Percentiles rank a stretch among this genome's conserved stretches.
Evolutionary conservation across 2,888 invertebrate species (phyloP).

Genomic region (Xylota sylvarum): DNA sequence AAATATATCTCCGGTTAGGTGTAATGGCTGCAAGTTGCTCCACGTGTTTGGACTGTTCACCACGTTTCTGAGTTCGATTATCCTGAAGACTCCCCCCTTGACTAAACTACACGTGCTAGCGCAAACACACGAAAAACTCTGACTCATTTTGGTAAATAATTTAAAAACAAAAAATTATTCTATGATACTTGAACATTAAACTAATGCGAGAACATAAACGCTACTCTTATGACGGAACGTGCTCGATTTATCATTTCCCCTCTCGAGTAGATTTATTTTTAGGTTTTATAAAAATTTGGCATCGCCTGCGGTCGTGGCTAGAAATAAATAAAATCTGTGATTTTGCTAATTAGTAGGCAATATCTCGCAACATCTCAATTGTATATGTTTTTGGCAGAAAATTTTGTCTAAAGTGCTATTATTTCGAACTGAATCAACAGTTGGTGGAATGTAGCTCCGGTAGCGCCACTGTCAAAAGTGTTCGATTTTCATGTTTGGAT

Average conservation of each 20-base stretch:
- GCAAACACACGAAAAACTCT: neutral
- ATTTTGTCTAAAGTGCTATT: neutral
- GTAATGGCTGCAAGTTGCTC: conserved; percentile 30
- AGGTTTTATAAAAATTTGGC: conserved; percentile 25
- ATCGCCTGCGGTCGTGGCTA: conserved; percentile 4
- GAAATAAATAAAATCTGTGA: conserved; percentile 6
- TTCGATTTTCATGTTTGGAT: neutral
- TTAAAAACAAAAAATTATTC: neutral
- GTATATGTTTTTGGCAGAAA: conserved; percentile 26
- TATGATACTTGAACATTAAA: conserved; percentile 46
- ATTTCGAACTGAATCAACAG: conserved; percentile 37
- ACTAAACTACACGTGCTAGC: conserved; percentile 44
- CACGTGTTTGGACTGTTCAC: conserved; percentile 60
- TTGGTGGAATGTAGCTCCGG: conserved; percentile 18
- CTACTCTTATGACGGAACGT: conserved; percentile 37
- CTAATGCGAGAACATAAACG: conserved; percentile 38
- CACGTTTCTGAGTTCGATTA: conserved; percentile 33
- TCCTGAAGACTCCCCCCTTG: neutral
- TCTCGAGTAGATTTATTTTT: conserved; percentile 10
- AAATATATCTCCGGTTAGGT: conserved; percentile 18
- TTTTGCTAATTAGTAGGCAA: conserved; percentile 39
- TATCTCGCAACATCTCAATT: conserved; percentile 29
- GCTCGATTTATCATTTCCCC: conserved; percentile 20
- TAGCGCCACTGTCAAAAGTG: conserved; percentile 8
- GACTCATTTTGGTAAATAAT: conserved; percentile 20